phyloP scores from a whole-genome alignment of 2,888 invertebrate genomes.

The Hydraecia micacea region DNA sequence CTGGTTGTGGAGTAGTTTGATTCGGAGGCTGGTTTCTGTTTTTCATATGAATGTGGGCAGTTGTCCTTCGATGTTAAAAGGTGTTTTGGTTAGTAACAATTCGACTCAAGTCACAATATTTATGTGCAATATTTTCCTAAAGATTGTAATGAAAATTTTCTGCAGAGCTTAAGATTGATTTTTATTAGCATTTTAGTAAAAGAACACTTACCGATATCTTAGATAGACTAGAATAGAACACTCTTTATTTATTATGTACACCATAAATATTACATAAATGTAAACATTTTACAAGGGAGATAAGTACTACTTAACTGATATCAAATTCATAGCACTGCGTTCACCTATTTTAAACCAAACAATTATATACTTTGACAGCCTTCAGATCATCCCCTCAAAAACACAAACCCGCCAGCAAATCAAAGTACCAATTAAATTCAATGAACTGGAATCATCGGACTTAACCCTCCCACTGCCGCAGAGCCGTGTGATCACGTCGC shows the following conservation, averaged over 20 bases:
- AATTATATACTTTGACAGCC: constrained; percentile 27
- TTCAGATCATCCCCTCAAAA: constrained; percentile 20
- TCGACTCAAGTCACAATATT: neutral
- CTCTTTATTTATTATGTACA: no score
- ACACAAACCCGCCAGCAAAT: constrained; percentile 31
- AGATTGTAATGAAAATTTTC: neutral
- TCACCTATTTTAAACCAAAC: neutral
- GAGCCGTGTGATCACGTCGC: constrained; percentile 74
- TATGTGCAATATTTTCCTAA: neutral
- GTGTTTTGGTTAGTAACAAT: neutral
- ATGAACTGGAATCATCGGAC: constrained; percentile 48
- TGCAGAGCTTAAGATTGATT: neutral
- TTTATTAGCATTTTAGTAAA: neutral
- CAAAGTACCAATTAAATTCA: constrained; percentile 61
- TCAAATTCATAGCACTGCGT: neutral
- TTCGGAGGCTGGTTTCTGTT: constrained; percentile 37
- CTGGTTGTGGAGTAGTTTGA: constrained; percentile 59
- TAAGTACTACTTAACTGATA: neutral
- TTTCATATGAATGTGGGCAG: constrained; percentile 24
- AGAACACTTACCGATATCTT: neutral
- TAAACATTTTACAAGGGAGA: no score
- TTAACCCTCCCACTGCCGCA: constrained; percentile 41
- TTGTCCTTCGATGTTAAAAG: constrained; percentile 15
- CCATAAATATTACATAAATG: no score
- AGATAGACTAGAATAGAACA: neutral